A percentile compares a stretch with the other conserved stretches of the same genome.
Conservation (phyloP, 2,113 vertebrate species). For the Caracal caracal region DNA sequence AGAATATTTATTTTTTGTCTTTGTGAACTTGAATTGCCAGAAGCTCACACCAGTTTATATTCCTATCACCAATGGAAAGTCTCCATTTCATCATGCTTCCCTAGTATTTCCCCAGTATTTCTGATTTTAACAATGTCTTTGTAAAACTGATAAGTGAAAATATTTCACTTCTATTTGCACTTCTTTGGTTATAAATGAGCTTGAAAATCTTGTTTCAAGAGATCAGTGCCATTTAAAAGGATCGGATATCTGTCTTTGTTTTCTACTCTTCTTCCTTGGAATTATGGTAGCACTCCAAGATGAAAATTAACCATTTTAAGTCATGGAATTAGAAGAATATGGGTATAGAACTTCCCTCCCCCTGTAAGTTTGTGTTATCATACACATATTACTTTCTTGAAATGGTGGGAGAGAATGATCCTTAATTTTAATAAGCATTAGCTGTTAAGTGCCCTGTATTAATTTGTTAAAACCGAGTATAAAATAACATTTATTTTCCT, state of each 20-base stretch:
- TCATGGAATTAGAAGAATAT: conserved; percentile 3
- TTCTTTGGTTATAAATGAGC: neutral
- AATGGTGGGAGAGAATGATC: neutral
- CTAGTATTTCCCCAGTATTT: neutral
- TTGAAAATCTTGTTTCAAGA: neutral
- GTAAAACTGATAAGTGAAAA: neutral
- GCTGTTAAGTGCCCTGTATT: neutral
- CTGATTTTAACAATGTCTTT: neutral
- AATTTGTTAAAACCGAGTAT: neutral
- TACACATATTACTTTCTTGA: neutral
- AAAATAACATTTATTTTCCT: conserved; percentile 23
- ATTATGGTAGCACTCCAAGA: neutral
- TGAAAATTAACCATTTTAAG: neutral
- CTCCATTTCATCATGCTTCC: neutral
- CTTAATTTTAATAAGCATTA: neutral
- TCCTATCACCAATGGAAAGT: neutral
- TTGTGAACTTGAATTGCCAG: conserved; percentile 19
- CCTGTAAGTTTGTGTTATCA: neutral
- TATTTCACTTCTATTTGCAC: neutral
- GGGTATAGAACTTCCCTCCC: neutral
- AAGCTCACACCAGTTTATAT: neutral
- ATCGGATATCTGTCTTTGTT: neutral
- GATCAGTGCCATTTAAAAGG: conserved; percentile 19
- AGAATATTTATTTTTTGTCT: neutral
- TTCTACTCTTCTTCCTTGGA: conserved; percentile 17